These are phyloP conservation scores for Dorcus hopei DNA, from an alignment of 2,888 invertebrate species.

Conservation along the genomic window DNA sequence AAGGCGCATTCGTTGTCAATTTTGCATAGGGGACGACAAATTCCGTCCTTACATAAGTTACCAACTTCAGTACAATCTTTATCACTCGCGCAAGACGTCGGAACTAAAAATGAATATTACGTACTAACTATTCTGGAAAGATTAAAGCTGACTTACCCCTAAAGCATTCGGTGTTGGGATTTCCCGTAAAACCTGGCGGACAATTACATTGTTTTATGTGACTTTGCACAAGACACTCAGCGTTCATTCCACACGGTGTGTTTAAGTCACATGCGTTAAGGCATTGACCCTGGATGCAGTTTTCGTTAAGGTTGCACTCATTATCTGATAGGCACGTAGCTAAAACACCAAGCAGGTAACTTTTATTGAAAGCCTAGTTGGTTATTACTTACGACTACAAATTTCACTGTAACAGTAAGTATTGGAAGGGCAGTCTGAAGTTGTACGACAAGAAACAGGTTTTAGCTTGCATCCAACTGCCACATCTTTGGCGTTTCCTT, in stretches of 20 bases:
- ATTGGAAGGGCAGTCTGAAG: constrained; percentile 71
- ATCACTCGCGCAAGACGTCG: constrained; percentile 68
- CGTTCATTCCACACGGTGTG: constrained; percentile 80
- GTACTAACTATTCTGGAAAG: neutral
- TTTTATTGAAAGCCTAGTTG: neutral
- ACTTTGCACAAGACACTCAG: constrained; percentile 67
- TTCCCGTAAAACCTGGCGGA: constrained; percentile 82
- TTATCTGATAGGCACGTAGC: constrained; percentile 74
- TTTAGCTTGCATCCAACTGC: constrained; percentile 71
- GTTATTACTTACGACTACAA: constrained; percentile 70
- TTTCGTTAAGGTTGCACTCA: constrained; percentile 76
- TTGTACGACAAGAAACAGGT: constrained; percentile 68
- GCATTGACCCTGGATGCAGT: constrained; percentile 80
- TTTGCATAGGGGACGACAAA: constrained; percentile 75
- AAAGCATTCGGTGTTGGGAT: constrained; percentile 79
- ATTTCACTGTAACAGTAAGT: constrained; percentile 78
- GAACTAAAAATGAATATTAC: constrained; percentile 54
- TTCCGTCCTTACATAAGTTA: constrained; percentile 70
- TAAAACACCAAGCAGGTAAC: constrained; percentile 35
- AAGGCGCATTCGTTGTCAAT: constrained; percentile 80
- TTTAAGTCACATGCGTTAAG: constrained; percentile 73
- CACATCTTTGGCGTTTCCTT: constrained; percentile 71
- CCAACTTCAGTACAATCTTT: constrained; percentile 70
- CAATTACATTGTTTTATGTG: constrained; percentile 80
- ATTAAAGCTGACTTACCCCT: constrained; percentile 59